phyloP scores from a whole-genome alignment of 2,888 invertebrate genomes.

The Ptilodon capucinus region DNA sequence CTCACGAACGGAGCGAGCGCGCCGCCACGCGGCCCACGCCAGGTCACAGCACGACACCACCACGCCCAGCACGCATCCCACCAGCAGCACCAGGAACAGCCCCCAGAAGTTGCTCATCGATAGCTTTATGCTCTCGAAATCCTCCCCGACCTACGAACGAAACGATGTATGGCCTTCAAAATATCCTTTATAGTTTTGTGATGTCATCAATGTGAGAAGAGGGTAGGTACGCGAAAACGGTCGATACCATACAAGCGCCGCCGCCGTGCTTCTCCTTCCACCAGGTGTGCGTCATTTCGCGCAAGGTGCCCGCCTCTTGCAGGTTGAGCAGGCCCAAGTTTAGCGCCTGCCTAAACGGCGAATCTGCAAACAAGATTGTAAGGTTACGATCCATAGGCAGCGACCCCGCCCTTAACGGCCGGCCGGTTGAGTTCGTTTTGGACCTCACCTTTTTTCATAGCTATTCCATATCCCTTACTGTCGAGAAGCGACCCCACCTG shows the following conservation, averaged over 20 bases:
- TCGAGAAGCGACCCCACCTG: constrained; percentile 89
- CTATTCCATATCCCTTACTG: constrained; percentile 93
- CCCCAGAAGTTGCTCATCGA: constrained; percentile 90
- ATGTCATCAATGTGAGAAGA: too few species aligned
- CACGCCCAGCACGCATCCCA: constrained; percentile 85
- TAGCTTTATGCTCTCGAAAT: constrained; percentile 58
- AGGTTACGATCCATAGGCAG: neutral
- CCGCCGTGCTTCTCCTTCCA: constrained; percentile 93
- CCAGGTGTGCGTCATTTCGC: constrained; percentile 92
- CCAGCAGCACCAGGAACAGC: constrained; percentile 88
- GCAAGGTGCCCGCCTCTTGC: constrained; percentile 92
- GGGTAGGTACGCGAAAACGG: too few species aligned
- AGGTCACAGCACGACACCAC: constrained; percentile 86
- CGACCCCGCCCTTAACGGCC: too few species aligned
- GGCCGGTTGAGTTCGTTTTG: too few species aligned
- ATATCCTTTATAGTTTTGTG: too few species aligned
- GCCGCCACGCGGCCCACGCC: constrained; percentile 51
- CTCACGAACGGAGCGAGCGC: constrained; percentile 38
- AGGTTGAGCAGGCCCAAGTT: constrained; percentile 92
- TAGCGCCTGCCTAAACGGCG: constrained; percentile 88
- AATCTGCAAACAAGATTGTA: constrained; percentile 67
- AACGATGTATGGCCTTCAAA: too few species aligned
- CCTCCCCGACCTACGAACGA: constrained; percentile 49
- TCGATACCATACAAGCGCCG: constrained; percentile 85
- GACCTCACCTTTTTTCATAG: constrained; percentile 88